Percentiles rank a stretch among this genome's conserved stretches.
Conservation (phyloP, 2,888 invertebrate species). For the Cyaniris semiargus region DNA sequence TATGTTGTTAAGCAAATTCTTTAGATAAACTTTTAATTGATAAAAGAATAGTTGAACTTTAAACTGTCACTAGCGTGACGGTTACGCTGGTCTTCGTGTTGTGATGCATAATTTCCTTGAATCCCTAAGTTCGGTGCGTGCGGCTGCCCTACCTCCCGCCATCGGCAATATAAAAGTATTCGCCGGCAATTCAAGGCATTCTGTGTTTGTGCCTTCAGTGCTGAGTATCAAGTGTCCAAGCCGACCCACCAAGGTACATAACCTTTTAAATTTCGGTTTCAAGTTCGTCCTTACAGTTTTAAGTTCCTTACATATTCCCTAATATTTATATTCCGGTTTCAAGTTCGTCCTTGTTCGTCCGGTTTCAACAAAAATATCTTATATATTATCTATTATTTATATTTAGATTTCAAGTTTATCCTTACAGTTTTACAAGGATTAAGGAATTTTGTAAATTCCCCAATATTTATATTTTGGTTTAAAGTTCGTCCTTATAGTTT, state of each 20-base stretch:
- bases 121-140: constrained; percentile 10
- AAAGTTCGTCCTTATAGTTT: too few species aligned
- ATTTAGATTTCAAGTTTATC: neutral
- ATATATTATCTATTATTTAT: too few species aligned
- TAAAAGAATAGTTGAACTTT: neutral
- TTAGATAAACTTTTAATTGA: too few species aligned
- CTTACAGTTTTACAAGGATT: neutral
- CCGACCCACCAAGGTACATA: constrained; percentile 59
- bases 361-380: too few species aligned
- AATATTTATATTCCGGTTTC: neutral
- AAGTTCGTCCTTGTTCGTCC: neutral
- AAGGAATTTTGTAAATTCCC: too few species aligned
- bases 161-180: constrained; percentile 74
- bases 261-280: neutral
- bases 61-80: neutral
- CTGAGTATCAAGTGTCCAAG: constrained; percentile 66
- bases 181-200: constrained; percentile 60
- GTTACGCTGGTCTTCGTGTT: neutral
- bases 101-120: constrained; percentile 23
- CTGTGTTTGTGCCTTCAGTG: constrained; percentile 73
- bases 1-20: too few species aligned
- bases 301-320: neutral
- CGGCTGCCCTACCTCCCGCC: constrained; percentile 59
- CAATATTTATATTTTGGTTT: too few species aligned
- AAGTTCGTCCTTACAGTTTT: neutral